Percentiles rank a stretch among this genome's conserved stretches.
phyloP scores from a whole-genome alignment of 2,888 invertebrate species.

The Tipula vernalis region DNA sequence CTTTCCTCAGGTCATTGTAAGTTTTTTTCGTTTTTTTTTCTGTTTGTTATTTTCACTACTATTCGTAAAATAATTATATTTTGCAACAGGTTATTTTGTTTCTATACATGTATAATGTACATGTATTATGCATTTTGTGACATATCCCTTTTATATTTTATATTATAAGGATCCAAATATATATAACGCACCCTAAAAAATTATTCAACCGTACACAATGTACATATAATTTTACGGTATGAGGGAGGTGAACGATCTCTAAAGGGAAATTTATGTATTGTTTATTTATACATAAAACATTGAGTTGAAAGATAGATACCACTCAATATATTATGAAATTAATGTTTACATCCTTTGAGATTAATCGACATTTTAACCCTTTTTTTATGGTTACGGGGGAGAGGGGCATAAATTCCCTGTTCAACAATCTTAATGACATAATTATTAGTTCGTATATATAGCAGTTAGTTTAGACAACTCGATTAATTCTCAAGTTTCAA shows the following conservation, averaged over 20 bases:
- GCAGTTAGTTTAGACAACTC: background rate
- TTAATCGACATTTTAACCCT: background rate
- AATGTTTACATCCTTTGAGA: background rate
- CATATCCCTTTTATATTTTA: background rate
- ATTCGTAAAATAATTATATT: background rate
- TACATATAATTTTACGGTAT: background rate
- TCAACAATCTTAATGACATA: background rate
- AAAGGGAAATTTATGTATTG: background rate
- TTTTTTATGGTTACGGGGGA: background rate
- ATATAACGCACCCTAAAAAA: background rate
- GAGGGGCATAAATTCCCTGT: background rate
- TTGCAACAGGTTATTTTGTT: slow-evolving; percentile 8
- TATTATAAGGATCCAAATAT: background rate
- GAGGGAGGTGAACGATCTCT: background rate
- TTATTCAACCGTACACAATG: background rate
- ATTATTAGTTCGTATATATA: background rate
- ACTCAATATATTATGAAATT: background rate
- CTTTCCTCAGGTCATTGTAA: slow-evolving; percentile 64
- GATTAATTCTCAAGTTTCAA: background rate
- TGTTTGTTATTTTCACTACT: background rate
- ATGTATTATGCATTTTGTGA: background rate
- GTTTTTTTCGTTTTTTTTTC: slow-evolving; percentile 36
- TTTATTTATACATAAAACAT: background rate
- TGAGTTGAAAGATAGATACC: background rate
- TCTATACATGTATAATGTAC: background rate